Evolutionary conservation across 2,797 vertebrate genomes (phyloP), one percentile per base, ranked within the genome.

Genomic region (Anolis apletophallus): DNA sequence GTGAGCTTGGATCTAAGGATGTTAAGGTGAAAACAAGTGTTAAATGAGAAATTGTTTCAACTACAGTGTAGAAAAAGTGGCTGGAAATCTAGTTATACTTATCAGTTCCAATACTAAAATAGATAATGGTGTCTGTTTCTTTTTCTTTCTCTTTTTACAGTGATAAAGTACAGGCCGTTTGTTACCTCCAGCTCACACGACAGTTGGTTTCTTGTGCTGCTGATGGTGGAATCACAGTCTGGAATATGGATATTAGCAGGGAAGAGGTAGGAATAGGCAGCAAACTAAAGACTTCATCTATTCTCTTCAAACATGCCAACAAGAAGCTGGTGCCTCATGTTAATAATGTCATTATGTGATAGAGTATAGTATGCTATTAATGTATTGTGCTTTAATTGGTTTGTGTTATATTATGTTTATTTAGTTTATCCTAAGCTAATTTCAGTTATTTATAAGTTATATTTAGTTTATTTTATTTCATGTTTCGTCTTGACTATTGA

Each of bases 191-290:
- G 84, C 90, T 98, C 90, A 98, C 98, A 1, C 94, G 98, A 83
- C 99, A 99, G 96, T 91, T 99, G 55, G 91, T 99, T 80, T 99
- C 99, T 2, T 99, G 99, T 90, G 98, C 98, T 3, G 97, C 97
- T 0, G 98, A 99, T 59, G 99, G 99, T 0, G 98, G 97, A n/a
- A 98, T 99, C 50, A 98, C 98, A 0, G 98, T 99, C 92, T 99
- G 99, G 99, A 99, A 99, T 95, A 99, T 99, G 99, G 98, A 99
- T 90, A 95, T 97, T 2, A 97, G 95, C 90, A 96, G 99, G 93
- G 98, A 99, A 91, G 99, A 99, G 98, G 99, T 99, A 93, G 92
- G 91, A 52, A 78, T 61, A 0, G 26, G 34, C 55, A 36, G 23
- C 0, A 52, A 40, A 3, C 19, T 29, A 85, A 87, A 74, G 8